Conservation (phyloP, 2,888 invertebrate genomes). For the Ariolimax columbianus region DNA sequence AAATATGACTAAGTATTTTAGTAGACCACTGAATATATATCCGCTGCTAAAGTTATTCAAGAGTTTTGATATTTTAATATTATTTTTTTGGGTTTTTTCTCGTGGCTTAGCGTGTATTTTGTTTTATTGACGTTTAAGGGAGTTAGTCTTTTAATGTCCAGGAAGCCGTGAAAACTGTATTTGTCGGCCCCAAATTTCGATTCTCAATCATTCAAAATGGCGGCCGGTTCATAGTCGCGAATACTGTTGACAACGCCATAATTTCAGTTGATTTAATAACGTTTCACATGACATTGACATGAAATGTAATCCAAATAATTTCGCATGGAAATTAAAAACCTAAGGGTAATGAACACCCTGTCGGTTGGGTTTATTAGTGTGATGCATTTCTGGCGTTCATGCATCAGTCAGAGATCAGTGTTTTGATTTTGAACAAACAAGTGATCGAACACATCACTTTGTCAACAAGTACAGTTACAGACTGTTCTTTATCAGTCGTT, state of each 20-base stretch:
- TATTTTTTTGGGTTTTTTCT: no score
- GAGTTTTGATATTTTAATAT: no score
- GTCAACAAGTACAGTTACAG: neutral
- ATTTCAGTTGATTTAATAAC: constrained; percentile 6
- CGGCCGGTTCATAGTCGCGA: constrained; percentile 61
- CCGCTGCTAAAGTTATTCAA: no score
- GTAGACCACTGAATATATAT: no score
- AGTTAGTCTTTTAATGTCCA: constrained; percentile 33
- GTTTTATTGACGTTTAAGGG: neutral
- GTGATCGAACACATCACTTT: neutral
- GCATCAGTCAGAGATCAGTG: neutral
- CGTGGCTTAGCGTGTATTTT: no score
- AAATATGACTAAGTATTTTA: no score
- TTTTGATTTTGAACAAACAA: constrained; percentile 47
- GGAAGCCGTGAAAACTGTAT: constrained; percentile 62
- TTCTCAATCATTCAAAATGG: constrained; percentile 79
- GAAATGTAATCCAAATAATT: neutral
- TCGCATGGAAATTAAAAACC: neutral
- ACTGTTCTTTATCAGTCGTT: neutral
- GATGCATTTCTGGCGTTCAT: neutral
- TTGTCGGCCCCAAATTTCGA: constrained; percentile 71
- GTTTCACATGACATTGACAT: neutral
- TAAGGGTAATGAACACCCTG: neutral
- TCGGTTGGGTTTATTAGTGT: neutral
- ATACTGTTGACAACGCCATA: constrained; percentile 37